Evolutionary conservation across 2,888 invertebrate genomes (phyloP), one percentile per base, ranked within the genome.

Genomic region (Flexamia atlantica): DNA sequence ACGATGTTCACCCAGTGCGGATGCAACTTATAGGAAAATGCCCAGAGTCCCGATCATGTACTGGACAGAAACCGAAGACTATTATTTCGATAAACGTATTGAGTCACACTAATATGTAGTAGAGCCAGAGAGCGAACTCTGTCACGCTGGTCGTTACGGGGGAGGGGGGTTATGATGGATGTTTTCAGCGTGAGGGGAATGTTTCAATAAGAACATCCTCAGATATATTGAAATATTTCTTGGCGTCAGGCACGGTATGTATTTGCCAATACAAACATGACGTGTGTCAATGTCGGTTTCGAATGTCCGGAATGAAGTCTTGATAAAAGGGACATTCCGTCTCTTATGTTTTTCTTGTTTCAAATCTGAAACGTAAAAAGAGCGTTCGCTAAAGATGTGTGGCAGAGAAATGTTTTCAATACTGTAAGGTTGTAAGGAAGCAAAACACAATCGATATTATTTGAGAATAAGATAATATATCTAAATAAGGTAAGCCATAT

Each of bases 201-300:
- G 72, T 72, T 72, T 72, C 72, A 72, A 72, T 72, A 72, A 72
- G 36, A 23, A 20, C 72, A 42, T 40, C 68, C 32, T 72, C 40
- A 72, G 72, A 72, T 72, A 53, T 53, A 72, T 68, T 72, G 72
- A 72, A 72, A 72, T 72, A 72, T 40, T 72, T 40, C 72, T 23
- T 72, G 72, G 32, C 17, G 36, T 36, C 40, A 40, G 40, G 36
- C n/a, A 30, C 32, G 68, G 68, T 30, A 23, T 46, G 17, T 53
- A 53, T 53, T 53, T 53, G 20, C 53, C 53, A 53, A 53, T 53
- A 53, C 53, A 53, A 53, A 53, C 53, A 53, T 10, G 46, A 46
- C 14, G 53, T 53, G 53, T 23, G 53, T 53, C 53, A 53, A 53
- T 53, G 53, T 53, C 36, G 36, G 36, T 4, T 36, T 7, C 36